Base-by-base conservation (phyloP, 2,888 invertebrate species). In the Dendrolimus houi region DNA sequence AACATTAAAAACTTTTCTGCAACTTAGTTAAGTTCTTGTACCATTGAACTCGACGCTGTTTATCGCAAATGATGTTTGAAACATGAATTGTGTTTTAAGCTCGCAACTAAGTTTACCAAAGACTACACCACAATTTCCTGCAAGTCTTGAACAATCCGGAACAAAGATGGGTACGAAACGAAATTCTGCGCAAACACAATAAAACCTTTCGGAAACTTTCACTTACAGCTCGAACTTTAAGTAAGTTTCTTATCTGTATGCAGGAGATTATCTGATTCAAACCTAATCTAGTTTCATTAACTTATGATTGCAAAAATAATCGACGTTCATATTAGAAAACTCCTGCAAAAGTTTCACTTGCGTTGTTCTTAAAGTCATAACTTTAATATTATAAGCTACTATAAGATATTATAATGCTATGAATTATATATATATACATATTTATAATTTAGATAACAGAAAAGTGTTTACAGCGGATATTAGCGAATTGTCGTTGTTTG, bases 161-260 rank as follows among this genome's bases (percentile, higher is more conserved):
- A 79, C 72, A 74, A 76, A 74, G 75, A 77, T 70, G 71, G 73
- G 70, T 72, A 72, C 70, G 72, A 74, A 80, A 78, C 72, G 67
- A 72, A 81, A 79, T 79, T 75, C 68, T 63, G 55, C 63, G 63
- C 70, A 74, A 81, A 81, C 77, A 72, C 72, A 79, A 77, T 81
- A 76, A 77, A 79, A 74, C 73, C 68, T 75, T 74, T 75, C 70
- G 66, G 67, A 59, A 79, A 80, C 74, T 79, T 78, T 75, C 71
- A 68, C 72, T 73, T 61, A 68, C 67, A 71, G 74, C 53, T 59
- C 53, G 47, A 42, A 53, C 7, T 62, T 67, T 59, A 57, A 61
- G 59, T 59, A 60, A 61, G 59, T 62, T 59, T 59, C 58, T 61
- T 59, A 60, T 59, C 54, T 65, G 53, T 58, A 61, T 64, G 58